These are phyloP conservation scores for Melanerpes aurifrons DNA, from an alignment of 2,113 vertebrate species.

Conservation along the genomic window DNA sequence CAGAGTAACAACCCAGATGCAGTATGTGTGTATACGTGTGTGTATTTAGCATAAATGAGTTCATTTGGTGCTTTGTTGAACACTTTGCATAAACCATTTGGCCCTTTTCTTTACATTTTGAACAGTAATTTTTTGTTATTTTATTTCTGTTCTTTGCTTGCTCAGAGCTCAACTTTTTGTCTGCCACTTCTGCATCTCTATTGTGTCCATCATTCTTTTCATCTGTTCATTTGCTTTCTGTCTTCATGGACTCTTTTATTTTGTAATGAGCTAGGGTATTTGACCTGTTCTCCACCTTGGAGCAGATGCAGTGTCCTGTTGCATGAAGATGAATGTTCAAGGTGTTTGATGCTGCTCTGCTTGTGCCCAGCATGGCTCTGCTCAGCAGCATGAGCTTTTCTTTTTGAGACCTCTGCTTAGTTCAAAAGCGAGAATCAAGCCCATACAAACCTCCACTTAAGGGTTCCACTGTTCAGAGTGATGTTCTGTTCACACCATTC, in stretches of 20 bases:
- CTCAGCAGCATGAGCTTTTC: not conserved
- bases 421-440: not conserved
- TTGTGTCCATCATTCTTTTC: not conserved
- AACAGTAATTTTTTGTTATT: not conserved
- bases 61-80: not conserved
- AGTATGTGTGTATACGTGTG: not conserved
- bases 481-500: not conserved
- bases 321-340: not conserved
- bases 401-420: not conserved
- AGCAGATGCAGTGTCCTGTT: not conserved
- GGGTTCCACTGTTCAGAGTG: not conserved
- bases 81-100: not conserved
- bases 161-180: not conserved
- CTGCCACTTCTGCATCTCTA: not conserved
- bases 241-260: not conserved
- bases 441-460: not conserved
- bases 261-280: slow-evolving; percentile 1
- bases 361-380: not conserved
- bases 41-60: not conserved
- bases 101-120: not conserved
- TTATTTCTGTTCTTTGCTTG: not conserved
- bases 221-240: not conserved
- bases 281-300: slow-evolving; percentile 5
- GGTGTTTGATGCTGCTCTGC: not conserved
- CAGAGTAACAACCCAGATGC: not conserved